Base-by-base conservation (phyloP, 1,140 invertebrate genomes). In the Microplitis mediator region DNA sequence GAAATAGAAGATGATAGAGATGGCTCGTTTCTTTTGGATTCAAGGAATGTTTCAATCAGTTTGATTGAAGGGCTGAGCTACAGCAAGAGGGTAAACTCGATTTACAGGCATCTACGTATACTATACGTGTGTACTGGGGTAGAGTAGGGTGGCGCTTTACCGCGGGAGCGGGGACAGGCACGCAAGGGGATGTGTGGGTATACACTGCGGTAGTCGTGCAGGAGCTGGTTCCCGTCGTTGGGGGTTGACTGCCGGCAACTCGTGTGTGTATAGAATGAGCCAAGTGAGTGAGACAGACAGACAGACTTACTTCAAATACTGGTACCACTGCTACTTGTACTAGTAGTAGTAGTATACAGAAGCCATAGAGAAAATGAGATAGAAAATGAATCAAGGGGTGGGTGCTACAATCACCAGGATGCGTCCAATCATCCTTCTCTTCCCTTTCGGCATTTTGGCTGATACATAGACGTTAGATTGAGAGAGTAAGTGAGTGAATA, bases 321-420 rank as follows among this genome's bases (percentile, higher is more conserved):
- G 85, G 85, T 84, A 85, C 83, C 80, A 79, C 80, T 64, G n/a
- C 16, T 45, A 45, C 23, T 23, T 23, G 23, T 2, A 23, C 23
- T 23, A 23, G 23, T 23, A 23, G 23, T 23, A 23, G 23, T 23
- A 23, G 23, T 23, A 23, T 23, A 23, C 23, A 23, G 16, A 71
- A 72, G 63, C 9, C 68, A 67, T 63, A 72, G 23, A 74, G 63
- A 80, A 78, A 74, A 77, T 68, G 61, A 50, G 56, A 56, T 54
- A 72, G 62, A 56, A 45, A 58, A 14, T 67, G 9, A 71, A 66
- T 65, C 74, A 71, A 77, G 77, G 74, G 85, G 86, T 82, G 82
- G 87, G 89, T 89, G 86, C 88, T 89, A 90, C 89, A 89, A 89
- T 89, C 89, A 89, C 89, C 89, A 87, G 88, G 89, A 90, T 90